phyloP scores from a whole-genome alignment of 2,113 vertebrate genomes.

The Platysternon megacephalum region DNA sequence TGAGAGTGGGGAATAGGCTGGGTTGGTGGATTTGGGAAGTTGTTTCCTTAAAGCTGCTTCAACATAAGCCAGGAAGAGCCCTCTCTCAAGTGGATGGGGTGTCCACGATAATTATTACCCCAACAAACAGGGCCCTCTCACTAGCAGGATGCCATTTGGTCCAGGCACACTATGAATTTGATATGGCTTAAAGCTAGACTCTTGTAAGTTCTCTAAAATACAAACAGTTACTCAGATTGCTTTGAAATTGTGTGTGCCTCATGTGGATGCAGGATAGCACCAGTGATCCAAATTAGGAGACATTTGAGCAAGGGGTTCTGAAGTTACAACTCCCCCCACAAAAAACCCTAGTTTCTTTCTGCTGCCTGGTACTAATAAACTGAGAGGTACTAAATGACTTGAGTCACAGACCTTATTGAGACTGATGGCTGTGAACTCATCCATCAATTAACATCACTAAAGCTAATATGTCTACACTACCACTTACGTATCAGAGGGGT shows the following conservation, averaged over 20 bases:
- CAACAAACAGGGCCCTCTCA: background rate
- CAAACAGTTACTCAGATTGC: background rate
- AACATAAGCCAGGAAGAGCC: background rate
- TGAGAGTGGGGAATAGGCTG: background rate
- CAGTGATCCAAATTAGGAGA: background rate
- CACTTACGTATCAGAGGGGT: no score
- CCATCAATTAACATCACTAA: background rate
- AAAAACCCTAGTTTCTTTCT: no score
- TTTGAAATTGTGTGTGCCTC: background rate
- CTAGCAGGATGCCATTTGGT: background rate
- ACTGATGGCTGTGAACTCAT: background rate
- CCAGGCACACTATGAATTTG: background rate
- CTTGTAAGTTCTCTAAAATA: background rate
- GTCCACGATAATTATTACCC: background rate
- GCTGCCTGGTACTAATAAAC: no score
- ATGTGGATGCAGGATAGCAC: background rate
- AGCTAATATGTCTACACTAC: no score
- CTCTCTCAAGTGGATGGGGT: background rate
- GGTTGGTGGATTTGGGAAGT: slow-evolving; percentile 16
- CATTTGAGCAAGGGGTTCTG: background rate
- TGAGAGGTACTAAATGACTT: background rate
- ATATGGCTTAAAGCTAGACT: background rate
- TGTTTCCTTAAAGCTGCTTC: background rate
- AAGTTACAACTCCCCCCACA: background rate
- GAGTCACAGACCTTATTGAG: background rate